Evolutionary conservation across 2,888 invertebrate species (phyloP).

Genomic region (Xestoiulus laeticollis): DNA sequence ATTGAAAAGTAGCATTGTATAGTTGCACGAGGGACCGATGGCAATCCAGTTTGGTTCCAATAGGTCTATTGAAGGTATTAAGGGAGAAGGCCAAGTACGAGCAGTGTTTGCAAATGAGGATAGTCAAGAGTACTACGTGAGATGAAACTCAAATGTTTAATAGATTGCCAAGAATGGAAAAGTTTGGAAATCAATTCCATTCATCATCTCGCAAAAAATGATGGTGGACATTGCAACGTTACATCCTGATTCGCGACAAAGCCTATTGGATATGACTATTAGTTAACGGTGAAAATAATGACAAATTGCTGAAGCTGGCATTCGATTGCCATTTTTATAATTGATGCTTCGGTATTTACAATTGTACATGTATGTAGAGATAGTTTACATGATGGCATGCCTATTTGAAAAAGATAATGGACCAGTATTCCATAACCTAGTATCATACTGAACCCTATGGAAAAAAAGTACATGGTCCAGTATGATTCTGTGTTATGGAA

Average conservation of each 20-base stretch:
- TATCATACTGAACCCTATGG: too few species aligned
- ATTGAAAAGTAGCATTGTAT: not conserved
- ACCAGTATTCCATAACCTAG: too few species aligned
- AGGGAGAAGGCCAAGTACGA: slow-evolving; percentile 12
- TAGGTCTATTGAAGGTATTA: not conserved
- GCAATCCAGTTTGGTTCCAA: not conserved
- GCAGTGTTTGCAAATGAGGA: slow-evolving; percentile 15
- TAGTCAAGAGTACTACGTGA: not conserved
- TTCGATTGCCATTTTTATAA: not conserved
- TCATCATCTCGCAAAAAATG: not conserved
- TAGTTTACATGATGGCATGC: too few species aligned
- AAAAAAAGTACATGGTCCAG: too few species aligned
- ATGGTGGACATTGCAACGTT: not conserved
- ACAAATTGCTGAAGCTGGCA: not conserved
- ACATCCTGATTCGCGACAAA: not conserved
- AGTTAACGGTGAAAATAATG: not conserved
- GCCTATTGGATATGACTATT: not conserved
- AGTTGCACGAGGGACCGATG: not conserved
- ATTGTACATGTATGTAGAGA: not conserved
- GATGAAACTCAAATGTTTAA: not conserved
- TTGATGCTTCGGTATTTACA: not conserved
- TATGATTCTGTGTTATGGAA: too few species aligned
- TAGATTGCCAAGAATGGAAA: not conserved
- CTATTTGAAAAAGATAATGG: too few species aligned
- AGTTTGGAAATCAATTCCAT: slow-evolving; percentile 4